These are phyloP conservation scores for Campylomormyrus tamandua DNA, from an alignment of 2,113 vertebrate species.

Conservation along the genomic window DNA sequence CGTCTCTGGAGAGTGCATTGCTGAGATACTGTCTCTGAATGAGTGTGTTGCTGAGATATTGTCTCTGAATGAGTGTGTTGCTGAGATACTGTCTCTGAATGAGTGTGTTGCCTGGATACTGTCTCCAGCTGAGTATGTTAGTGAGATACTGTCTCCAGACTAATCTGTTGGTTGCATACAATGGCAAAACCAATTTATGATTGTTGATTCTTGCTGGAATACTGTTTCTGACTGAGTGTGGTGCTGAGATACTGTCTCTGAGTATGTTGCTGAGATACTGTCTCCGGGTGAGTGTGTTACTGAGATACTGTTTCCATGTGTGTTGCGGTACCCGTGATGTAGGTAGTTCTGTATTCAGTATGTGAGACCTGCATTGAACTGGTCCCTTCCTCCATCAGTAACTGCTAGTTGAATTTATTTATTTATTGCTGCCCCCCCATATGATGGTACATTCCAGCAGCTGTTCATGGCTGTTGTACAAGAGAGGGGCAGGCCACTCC, in stretches of 20 bases:
- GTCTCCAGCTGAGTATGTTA: not conserved
- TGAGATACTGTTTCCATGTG: not conserved
- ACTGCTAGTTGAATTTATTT: not conserved
- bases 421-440: not conserved
- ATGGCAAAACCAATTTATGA: too few species aligned
- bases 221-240: not conserved
- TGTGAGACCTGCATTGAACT: not conserved
- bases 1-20: too few species aligned
- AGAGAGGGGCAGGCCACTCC: constrained; percentile 17
- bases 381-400: not conserved
- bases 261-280: not conserved
- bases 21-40: not conserved
- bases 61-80: not conserved
- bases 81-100: not conserved
- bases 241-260: not conserved
- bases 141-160: not conserved
- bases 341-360: not conserved
- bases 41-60: too few species aligned
- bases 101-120: too few species aligned
- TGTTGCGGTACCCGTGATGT: not conserved
- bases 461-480: not conserved
- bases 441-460: not conserved
- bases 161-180: not conserved
- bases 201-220: not conserved
- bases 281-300: not conserved